These are phyloP conservation scores for Archegozetes longisetosus DNA, from an alignment of 1,140 invertebrate species.

Conservation along the genomic window DNA sequence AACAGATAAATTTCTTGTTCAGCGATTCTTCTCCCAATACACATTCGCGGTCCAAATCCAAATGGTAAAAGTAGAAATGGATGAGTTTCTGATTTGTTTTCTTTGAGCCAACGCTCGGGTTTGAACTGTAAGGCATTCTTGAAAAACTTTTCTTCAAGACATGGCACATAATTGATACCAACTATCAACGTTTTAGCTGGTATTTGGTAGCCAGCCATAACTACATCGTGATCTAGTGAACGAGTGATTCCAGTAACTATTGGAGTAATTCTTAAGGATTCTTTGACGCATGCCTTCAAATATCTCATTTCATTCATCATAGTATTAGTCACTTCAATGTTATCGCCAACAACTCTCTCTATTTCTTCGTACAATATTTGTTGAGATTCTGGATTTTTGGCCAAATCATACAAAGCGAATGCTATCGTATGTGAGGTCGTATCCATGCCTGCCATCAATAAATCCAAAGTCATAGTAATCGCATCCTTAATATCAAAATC, in stretches of 20 bases:
- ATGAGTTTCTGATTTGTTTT: constrained; percentile 30
- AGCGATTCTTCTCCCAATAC: constrained; percentile 58
- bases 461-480: constrained; percentile 58
- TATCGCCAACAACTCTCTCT: constrained; percentile 12
- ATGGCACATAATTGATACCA: constrained; percentile 23
- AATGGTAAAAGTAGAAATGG: constrained; percentile 63
- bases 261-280: constrained; percentile 22
- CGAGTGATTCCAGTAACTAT: constrained; percentile 22
- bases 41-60: constrained; percentile 66
- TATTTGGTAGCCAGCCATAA: constrained; percentile 20
- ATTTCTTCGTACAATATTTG: constrained; percentile 30
- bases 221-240: constrained; percentile 19
- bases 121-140: constrained; percentile 23
- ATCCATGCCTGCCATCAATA: constrained; percentile 67
- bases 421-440: constrained; percentile 35
- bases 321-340: constrained; percentile 41
- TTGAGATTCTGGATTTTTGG: constrained; percentile 30
- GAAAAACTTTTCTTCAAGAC: constrained; percentile 17
- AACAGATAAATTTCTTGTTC: constrained; percentile 66
- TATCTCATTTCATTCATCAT: constrained; percentile 35
- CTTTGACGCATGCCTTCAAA: constrained; percentile 23
- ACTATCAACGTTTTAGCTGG: constrained; percentile 23
- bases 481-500: constrained; percentile 50
- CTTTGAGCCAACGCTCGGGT: constrained; percentile 55
- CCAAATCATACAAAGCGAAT: constrained; percentile 29